Conservation (phyloP, 2,888 invertebrate genomes). For the Trichacis sp. region DNA sequence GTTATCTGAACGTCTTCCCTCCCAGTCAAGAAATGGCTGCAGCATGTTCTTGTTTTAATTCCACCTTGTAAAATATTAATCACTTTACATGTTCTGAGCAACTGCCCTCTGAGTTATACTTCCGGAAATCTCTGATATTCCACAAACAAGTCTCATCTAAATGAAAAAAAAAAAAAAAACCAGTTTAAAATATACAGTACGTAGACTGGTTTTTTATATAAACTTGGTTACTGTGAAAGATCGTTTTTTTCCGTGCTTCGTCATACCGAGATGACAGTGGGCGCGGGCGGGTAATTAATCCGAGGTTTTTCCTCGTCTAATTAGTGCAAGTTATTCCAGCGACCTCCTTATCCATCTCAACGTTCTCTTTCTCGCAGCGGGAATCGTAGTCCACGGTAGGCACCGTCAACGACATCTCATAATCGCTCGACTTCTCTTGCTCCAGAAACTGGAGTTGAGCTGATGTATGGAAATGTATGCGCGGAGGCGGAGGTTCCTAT, state of each 20-base stretch:
- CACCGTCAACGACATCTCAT: slow-evolving; percentile 39
- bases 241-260: slow-evolving; percentile 45
- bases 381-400: slow-evolving; percentile 20
- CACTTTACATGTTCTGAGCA: no score
- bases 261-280: slow-evolving; percentile 39
- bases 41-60: no score
- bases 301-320: slow-evolving; percentile 68
- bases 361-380: slow-evolving; percentile 38
- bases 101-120: not conserved
- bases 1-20: no score
- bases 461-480: slow-evolving; percentile 71
- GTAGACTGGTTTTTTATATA: slow-evolving; percentile 16
- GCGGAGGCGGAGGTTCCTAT: slow-evolving; percentile 66
- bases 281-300: slow-evolving; percentile 64
- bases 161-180: not conserved
- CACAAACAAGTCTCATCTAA: not conserved
- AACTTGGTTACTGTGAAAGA: slow-evolving; percentile 46
- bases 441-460: slow-evolving; percentile 54
- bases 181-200: slow-evolving; percentile 1
- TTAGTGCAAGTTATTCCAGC: slow-evolving; percentile 68
- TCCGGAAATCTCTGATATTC: not conserved
- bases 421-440: slow-evolving; percentile 46
- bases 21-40: no score
- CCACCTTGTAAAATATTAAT: no score
- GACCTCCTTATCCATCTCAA: slow-evolving; percentile 60